Percentiles rank a stretch among this genome's conserved stretches.
Conservation (phyloP, 2,113 vertebrate species). For the Xiphorhynchus elegans region DNA sequence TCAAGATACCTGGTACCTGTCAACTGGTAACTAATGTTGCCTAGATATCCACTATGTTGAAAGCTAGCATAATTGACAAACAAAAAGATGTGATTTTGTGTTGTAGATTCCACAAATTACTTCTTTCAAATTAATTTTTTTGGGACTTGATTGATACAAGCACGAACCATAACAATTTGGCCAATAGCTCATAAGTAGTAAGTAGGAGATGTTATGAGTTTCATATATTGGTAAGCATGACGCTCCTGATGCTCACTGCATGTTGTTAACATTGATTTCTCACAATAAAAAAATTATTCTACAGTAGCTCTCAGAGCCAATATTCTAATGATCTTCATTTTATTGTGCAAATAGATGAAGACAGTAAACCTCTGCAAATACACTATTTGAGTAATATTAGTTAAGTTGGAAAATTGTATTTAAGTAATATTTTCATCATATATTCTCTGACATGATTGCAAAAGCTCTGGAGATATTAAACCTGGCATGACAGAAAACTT, state of each 20-base stretch:
- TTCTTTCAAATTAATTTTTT: neutral
- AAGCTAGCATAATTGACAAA: neutral
- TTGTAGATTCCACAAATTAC: neutral
- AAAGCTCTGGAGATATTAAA: neutral
- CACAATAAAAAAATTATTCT: neutral
- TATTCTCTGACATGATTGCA: neutral
- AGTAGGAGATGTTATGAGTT: neutral
- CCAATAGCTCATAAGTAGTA: neutral
- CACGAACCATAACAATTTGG: neutral
- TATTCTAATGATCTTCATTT: neutral
- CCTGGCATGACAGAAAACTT: neutral
- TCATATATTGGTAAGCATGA: neutral
- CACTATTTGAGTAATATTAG: neutral
- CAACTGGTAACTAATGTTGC: neutral
- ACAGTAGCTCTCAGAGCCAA: neutral
- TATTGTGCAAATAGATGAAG: neutral
- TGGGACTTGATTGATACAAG: neutral
- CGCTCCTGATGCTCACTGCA: accelerated
- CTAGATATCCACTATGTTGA: neutral
- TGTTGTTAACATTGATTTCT: neutral
- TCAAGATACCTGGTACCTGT: neutral
- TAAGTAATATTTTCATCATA: neutral
- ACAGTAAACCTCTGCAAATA: neutral
- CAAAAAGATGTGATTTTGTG: neutral
- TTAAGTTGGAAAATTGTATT: neutral